Conservation (phyloP, 2,797 vertebrate species). For the Miopithecus talapoin region DNA sequence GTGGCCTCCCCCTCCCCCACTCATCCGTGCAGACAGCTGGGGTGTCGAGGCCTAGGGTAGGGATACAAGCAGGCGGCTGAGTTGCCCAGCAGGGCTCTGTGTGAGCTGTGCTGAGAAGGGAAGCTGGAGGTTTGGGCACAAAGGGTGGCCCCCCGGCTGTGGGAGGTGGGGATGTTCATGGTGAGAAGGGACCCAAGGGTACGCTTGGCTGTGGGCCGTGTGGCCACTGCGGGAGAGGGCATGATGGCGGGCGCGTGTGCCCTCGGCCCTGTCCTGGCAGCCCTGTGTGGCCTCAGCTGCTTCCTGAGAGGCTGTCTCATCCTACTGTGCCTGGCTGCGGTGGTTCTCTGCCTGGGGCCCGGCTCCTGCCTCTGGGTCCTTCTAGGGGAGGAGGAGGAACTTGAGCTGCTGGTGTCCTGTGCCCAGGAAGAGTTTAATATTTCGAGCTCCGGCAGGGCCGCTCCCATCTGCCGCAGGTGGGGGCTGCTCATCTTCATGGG, state of each 20-base stretch:
- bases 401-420: constrained; percentile 69
- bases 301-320: not conserved
- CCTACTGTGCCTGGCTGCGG: not conserved
- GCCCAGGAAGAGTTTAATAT: constrained; percentile 82
- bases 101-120: not conserved
- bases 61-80: not conserved
- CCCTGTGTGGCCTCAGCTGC: not conserved
- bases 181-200: not conserved
- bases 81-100: not conserved
- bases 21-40: not conserved
- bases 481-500: constrained; percentile 80
- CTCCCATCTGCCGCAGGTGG: constrained; percentile 69
- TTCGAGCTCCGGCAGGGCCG: constrained; percentile 78
- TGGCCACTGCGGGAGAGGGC: not conserved
- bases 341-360: not conserved
- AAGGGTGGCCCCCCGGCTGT: not conserved
- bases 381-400: constrained; percentile 64
- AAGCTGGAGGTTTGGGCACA: not conserved
- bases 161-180: not conserved
- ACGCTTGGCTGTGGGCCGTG: fast-evolving
- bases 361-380: constrained; percentile 1
- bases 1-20: fast-evolving
- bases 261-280: not conserved
- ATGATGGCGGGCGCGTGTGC: fast-evolving
- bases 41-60: fast-evolving